Evolutionary conservation across 2,113 vertebrate genomes (phyloP), one percentile per base, ranked within the genome.

Genomic region (Nansenia antarctica): DNA sequence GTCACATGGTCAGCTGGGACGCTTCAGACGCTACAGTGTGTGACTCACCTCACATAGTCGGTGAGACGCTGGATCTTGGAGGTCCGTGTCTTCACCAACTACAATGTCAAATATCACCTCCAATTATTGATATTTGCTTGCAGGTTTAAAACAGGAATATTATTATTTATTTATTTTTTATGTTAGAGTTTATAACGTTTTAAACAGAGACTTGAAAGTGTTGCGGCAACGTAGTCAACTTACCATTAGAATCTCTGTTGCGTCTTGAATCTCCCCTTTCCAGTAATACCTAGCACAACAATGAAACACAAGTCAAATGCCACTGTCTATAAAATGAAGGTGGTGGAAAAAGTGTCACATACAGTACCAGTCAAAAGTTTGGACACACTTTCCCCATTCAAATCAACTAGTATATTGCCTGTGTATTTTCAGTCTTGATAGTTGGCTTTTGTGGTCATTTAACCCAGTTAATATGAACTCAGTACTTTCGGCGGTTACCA

Each of bases 21-120:
- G 8, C 20, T 26, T 6, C 4, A 8, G 14, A 45, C n/a, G n/a
- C n/a, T n/a, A n/a, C n/a, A n/a, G n/a, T n/a, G 11, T 20, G 11
- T 47, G 14, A 42, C 89, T 92, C 89, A 96, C 96, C 91, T 95
- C 84, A 96, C 74, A 1, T 89, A 94, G 54, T 89, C 85, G 20
- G 83, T 87, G 29, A 97, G 65, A 52, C 85, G 52, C 0, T 73
- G 82, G 45, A 95, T 87, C 78, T 87, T 92, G 70, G 93, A 94
- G 3, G 92, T 95, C 83, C 91, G 94, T 30, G 95, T 98, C 85
- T 93, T 95, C 78, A 95, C 90, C 78, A 96, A 11, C 95, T 97
- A 81, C 12, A 73, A 88, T 42, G 72, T 64, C 82, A 29, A 42
- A 69, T 14, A 29, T 27, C 26, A 39, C 54, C n/a, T n/a, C n/a